A percentile compares a stretch with the other conserved stretches of the same genome.
Conservation (phyloP, 2,797 vertebrate species). For the Acipenser oxyrinchus region DNA sequence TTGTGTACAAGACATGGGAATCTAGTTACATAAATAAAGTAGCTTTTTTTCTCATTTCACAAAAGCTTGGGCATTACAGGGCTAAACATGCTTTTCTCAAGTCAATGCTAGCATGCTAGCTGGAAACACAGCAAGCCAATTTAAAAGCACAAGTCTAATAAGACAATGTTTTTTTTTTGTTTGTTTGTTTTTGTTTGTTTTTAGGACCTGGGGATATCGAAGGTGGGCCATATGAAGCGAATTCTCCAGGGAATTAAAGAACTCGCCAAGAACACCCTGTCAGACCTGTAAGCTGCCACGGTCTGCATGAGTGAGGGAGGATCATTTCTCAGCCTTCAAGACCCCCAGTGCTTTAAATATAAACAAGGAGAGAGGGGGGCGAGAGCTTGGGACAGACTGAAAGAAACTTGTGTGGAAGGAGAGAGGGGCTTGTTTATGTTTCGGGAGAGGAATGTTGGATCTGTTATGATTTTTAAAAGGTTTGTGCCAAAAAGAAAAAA, state of each 20-base stretch:
- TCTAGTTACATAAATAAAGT: too few species aligned
- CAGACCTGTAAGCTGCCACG: constrained; percentile 64
- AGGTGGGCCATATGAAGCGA: constrained; percentile 99
- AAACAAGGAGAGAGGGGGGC: background rate
- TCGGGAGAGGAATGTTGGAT: constrained; percentile 38
- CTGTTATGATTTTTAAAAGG: constrained; percentile 35
- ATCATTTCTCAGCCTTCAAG: constrained; percentile 22
- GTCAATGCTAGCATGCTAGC: too few species aligned
- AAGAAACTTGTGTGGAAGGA: constrained; percentile 10
- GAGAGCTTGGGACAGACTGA: constrained; percentile 17
- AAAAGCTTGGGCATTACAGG: too few species aligned
- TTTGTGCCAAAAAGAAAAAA: constrained; percentile 66
- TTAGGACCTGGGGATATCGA: constrained; percentile 98
- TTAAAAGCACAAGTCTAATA: too few species aligned
- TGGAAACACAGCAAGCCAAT: too few species aligned
- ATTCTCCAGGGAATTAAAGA: constrained; percentile 99
- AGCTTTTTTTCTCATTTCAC: too few species aligned
- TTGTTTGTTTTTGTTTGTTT: constrained; percentile 12
- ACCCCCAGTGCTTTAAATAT: constrained; percentile 22
- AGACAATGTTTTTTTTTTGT: too few species aligned
- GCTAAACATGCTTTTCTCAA: too few species aligned
- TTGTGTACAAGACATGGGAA: too few species aligned
- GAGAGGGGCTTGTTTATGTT: constrained; percentile 15
- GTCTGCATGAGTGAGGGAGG: constrained; percentile 32
- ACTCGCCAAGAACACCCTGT: constrained; percentile 72